Conservation (phyloP, 2,797 vertebrate species). For the Phataginus tricuspis region DNA sequence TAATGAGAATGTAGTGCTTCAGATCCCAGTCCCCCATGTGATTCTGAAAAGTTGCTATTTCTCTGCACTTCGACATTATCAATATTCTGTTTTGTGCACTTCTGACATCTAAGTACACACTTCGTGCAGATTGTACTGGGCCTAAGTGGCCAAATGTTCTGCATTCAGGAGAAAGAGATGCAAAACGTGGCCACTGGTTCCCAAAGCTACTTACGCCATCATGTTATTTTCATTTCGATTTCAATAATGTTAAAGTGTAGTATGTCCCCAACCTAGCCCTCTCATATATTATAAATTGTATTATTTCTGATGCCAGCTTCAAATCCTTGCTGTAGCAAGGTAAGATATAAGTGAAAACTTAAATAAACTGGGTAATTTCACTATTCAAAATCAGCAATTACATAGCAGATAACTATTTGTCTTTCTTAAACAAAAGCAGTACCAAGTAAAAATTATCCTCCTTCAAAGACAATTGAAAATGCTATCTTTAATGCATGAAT, state of each 20-base stretch:
- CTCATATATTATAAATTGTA: not conserved
- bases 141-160: not conserved
- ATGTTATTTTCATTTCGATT: not conserved
- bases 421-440: constrained; percentile 70
- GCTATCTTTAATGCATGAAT: constrained; percentile 56
- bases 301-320: not conserved
- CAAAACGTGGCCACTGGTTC: not conserved
- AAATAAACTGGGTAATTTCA: constrained; percentile 38
- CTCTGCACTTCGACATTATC: not conserved
- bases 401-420: not conserved
- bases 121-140: not conserved
- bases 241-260: not conserved
- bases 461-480: constrained; percentile 69
- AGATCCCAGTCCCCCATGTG: not conserved
- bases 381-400: constrained; percentile 35
- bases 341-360: not conserved
- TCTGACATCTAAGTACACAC: not conserved
- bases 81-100: not conserved
- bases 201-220: not conserved
- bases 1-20: not conserved
- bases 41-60: not conserved
- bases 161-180: not conserved
- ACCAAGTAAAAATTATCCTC: constrained; percentile 43
- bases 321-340: not conserved
- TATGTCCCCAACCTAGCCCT: not conserved